phyloP scores from a whole-genome alignment of 2,797 vertebrate species.

The Perodicticus potto region DNA sequence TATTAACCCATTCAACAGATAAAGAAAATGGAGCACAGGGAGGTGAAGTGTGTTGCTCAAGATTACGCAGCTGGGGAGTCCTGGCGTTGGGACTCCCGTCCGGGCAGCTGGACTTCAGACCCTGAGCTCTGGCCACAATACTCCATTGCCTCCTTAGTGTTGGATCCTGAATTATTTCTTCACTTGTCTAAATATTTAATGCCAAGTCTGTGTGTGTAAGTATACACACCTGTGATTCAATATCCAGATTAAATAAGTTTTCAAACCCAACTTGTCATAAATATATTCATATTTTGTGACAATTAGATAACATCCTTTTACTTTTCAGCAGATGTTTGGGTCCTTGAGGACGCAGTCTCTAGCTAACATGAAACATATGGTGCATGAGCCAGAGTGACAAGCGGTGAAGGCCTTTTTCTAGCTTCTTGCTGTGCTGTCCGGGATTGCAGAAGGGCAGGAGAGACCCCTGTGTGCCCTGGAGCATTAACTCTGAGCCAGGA shows the following conservation, averaged over 20 bases:
- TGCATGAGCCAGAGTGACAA: neutral
- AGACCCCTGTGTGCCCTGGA: neutral
- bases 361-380: neutral
- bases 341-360: neutral
- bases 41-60: neutral
- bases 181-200: neutral
- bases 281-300: neutral
- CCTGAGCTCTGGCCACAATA: neutral
- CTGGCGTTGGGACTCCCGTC: rapidly evolving
- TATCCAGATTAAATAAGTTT: neutral
- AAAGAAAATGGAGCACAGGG: neutral
- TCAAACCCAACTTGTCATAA: neutral
- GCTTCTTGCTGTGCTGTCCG: neutral
- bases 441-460: neutral
- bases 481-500: neutral
- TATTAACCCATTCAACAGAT: neutral
- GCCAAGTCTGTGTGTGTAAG: neutral
- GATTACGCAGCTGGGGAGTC: neutral
- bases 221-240: neutral
- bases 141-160: neutral
- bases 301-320: neutral
- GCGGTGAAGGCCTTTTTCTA: neutral
- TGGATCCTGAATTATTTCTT: neutral
- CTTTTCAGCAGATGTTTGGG: neutral
- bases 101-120: neutral